phyloP scores from a whole-genome alignment of 1,140 invertebrate species.

The Ctenoplectra terminalis region DNA sequence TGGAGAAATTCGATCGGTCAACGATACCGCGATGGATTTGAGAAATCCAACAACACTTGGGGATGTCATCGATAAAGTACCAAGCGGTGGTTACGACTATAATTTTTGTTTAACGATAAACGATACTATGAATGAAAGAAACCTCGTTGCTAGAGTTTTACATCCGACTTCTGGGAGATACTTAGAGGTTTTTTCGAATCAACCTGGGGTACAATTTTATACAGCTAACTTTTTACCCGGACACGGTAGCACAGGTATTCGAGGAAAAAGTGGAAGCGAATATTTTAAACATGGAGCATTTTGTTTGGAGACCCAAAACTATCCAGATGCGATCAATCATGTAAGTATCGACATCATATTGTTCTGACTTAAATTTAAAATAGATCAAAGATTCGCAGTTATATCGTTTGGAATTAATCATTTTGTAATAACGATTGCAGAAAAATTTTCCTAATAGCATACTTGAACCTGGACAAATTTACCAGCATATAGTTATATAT shows the following conservation, averaged over 20 bases:
- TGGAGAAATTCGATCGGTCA: slow-evolving; percentile 87
- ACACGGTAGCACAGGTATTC: slow-evolving; percentile 76
- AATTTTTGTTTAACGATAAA: slow-evolving; percentile 85
- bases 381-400: neutral
- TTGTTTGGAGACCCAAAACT: slow-evolving; percentile 96
- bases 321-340: slow-evolving; percentile 95
- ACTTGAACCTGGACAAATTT: slow-evolving; percentile 88
- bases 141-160: slow-evolving; percentile 82
- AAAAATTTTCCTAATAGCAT: slow-evolving; percentile 89
- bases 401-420: neutral
- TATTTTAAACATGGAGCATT: slow-evolving; percentile 93
- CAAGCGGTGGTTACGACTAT: slow-evolving; percentile 86
- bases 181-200: slow-evolving; percentile 91
- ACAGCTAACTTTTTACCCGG: slow-evolving; percentile 90
- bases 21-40: slow-evolving; percentile 85
- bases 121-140: slow-evolving; percentile 42
- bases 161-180: slow-evolving; percentile 88
- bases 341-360: slow-evolving; percentile 79
- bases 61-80: slow-evolving; percentile 80
- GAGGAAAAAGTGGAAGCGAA: slow-evolving; percentile 87
- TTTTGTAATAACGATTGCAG: slow-evolving; percentile 80
- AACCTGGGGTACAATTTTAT: slow-evolving; percentile 96
- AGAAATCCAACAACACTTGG: slow-evolving; percentile 82
- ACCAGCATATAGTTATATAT: slow-evolving; percentile 86
- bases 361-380: neutral